phyloP scores from a whole-genome alignment of 2,888 invertebrate genomes.

The Apocheima hispidaria region DNA sequence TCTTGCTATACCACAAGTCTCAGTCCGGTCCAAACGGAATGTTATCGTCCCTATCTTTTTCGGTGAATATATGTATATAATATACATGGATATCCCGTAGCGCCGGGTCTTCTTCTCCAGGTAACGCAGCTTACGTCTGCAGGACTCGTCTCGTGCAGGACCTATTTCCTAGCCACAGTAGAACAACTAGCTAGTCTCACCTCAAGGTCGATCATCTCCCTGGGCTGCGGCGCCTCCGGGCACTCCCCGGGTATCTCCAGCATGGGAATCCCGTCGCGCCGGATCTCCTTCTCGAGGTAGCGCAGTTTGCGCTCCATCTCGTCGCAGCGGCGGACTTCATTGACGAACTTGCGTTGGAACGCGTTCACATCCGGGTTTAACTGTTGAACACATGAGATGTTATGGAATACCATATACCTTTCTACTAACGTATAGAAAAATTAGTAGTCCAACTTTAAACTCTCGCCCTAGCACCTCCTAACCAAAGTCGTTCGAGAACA shows the following conservation, averaged over 20 bases:
- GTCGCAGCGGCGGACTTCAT: constrained; percentile 98
- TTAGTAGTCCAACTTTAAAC: no score
- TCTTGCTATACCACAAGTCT: no score
- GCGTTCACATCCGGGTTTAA: constrained; percentile 98
- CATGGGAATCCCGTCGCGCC: constrained; percentile 98
- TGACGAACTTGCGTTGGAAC: constrained; percentile 99
- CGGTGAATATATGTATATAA: no score
- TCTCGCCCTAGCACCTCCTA: no score
- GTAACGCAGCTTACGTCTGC: background rate
- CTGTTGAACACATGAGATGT: constrained; percentile 76
- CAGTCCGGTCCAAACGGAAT: no score
- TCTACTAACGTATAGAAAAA: no score
- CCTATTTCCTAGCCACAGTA: background rate
- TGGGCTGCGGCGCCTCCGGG: constrained; percentile 99
- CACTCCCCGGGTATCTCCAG: constrained; percentile 98
- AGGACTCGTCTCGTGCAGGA: background rate
- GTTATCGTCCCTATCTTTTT: no score
- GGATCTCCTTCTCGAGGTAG: constrained; percentile 98
- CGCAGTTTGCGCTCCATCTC: constrained; percentile 99
- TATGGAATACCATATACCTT: background rate
- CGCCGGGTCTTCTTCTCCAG: no score
- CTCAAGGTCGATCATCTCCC: constrained; percentile 99
- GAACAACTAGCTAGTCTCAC: constrained; percentile 73
- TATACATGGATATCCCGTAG: no score
- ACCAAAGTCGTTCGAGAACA: no score